A percentile compares a stretch with the other conserved stretches of the same genome.
phyloP scores from a whole-genome alignment of 2,797 vertebrate genomes.

The Pristis pectinata region DNA sequence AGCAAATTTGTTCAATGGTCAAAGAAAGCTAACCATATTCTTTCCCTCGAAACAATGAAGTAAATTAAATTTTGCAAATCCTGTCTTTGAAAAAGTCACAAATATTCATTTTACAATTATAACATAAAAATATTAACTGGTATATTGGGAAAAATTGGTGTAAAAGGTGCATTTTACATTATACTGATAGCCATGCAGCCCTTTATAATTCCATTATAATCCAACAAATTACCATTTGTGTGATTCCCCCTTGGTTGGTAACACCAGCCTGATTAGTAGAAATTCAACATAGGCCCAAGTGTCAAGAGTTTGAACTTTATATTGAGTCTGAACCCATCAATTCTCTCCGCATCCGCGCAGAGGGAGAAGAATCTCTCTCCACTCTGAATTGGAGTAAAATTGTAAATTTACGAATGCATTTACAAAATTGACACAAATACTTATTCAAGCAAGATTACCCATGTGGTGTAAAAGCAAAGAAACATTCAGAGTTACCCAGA shows the following conservation, averaged over 20 bases:
- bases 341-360: neutral
- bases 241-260: neutral
- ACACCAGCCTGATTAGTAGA: neutral
- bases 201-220: neutral
- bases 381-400: neutral
- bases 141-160: too few species aligned
- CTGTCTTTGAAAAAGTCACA: neutral
- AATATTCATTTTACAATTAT: neutral
- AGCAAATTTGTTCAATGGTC: neutral
- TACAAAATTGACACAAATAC: neutral
- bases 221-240: neutral
- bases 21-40: neutral
- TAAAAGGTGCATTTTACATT: neutral
- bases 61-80: neutral
- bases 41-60: neutral
- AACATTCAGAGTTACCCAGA: neutral
- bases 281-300: neutral
- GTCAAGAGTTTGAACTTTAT: neutral
- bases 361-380: neutral
- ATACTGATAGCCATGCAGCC: neutral
- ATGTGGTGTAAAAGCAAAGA: neutral
- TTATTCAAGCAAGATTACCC: neutral
- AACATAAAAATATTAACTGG: neutral
- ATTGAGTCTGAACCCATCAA: neutral
- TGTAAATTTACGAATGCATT: neutral